Base-by-base conservation (phyloP, 2,888 invertebrate genomes). In the Xylota sylvarum region DNA sequence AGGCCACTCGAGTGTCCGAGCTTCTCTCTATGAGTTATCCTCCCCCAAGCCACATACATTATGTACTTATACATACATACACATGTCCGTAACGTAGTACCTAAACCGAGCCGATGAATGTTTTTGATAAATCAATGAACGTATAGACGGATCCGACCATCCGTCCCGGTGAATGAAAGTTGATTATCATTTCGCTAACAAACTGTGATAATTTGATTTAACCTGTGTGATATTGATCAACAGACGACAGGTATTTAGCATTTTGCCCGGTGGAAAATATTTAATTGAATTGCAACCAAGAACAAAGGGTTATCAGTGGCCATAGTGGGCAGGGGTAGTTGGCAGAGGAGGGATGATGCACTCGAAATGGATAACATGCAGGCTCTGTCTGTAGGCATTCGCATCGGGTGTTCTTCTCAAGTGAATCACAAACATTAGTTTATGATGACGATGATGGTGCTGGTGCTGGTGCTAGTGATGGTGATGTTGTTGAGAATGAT, bases 201-300 rank as follows among this genome's bases (percentile, higher is more conserved):
- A 79, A 73, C 67, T 79, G 73, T 60, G 78, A 84, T 84, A 78
- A 79, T 84, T 84, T 79, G 55, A 79, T 84, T 83, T 43, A 60
- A 48, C 62, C 73, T 73, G 52, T 79, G 83, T 73, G 83, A 79
- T 73, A 73, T 79, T 84, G 73, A 79, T 84, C 72, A 84, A 79
- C 67, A 84, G 83, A 78, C 73, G 79, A 84, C 73, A 73, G 78
- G 83, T 84, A 83, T 83, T 83, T 78, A 78, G 65, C 65, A 73
- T 52, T 77, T 58, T 55, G 73, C 17, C 55, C 17, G 60, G 67
- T 58, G 48, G 52, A 37, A 14, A 56, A 67, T 73, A 73, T 79
- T 79, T 73, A 79, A 84, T 83, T 83, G 67, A 83, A 78, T 84
- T 69, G 60, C 65, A 73, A 52, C 46, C 50, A 46, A 37, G 50